Evolutionary conservation across 2,888 invertebrate genomes (phyloP), one percentile per base, ranked within the genome.

Genomic region (Dermolepida albohirtum): DNA sequence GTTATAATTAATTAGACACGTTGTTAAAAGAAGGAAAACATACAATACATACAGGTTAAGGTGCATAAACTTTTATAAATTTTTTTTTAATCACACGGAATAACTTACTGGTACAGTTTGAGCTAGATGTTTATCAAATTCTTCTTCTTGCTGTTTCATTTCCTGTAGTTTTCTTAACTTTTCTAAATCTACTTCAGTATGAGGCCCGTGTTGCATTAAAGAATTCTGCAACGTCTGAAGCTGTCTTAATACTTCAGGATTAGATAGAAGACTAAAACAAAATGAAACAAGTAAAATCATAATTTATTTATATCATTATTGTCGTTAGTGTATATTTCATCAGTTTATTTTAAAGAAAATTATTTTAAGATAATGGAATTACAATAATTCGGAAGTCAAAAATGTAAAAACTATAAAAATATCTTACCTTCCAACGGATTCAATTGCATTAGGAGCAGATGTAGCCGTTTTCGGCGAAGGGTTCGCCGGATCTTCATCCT

Each of bases 171-270:
- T 89, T 12, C 88, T 84, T 81, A 90, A 86, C 77, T 90, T 89
- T 72, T 91, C 90, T 76, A 91, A 88, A 76, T 91, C 90, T 73
- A 90, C 89, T 51, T 85, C 86, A 75, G 89, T 89, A 1, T 87
- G 87, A 50, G 88, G 86, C 51, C 88, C 86, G 75, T 89, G 81
- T 22, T 81, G 81, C 7, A 76, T 76, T 77, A 83, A 79, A 17
- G 85, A 83, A 66, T 84, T 83, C 73, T 86, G 84, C 43, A 82
- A 75, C 14, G 91, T 95, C 80, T 97, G 96, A 55, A 97, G 85
- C 77, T 97, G 96, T 65, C 96, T 87, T 81, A 97, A 86, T 49
- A 97, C 92, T 84, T 96, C 94, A 0, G 95, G 94, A 84, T 96
- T 95, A 62, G 92, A 91, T 64, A 95, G 82, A 74, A 93, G 87